Base-by-base conservation (phyloP, 2,888 invertebrate species). In the Lasioglossum marginatum region DNA sequence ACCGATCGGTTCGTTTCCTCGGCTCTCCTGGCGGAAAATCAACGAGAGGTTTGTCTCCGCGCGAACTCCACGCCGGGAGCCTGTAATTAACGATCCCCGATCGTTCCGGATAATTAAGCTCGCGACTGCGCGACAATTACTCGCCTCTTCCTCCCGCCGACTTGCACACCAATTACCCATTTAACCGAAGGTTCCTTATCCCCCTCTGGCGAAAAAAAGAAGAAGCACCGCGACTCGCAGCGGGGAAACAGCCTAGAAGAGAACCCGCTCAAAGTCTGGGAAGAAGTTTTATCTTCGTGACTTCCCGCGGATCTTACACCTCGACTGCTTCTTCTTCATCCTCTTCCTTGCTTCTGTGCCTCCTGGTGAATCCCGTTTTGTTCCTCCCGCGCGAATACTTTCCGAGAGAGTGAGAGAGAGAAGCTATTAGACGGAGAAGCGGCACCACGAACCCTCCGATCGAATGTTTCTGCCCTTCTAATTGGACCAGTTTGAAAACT, bases 51-150 rank as follows among this genome's bases (percentile, higher is more conserved):
- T 45, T 27, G 60, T 60, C 60, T 60, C 60, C 60, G 60, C 48
- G 27, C 43, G 31, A 45, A 31, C 19, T 31, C 19, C 12, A 48
- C 84, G 82, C 70, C 77, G 83, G 84, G 81, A 76, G 79, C 37
- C 81, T 37, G 84, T 84, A 87, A 87, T 87, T 85, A 87, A 87
- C 87, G 87, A 77, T 82, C 77, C 84, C 16, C 66, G 82, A 80
- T 87, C 87, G 82, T 87, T 87, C 79, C 84, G 72, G 82, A 84
- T 82, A 87, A 87, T 87, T 87, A 87, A 84, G 68, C 82, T 19
- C 79, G 31, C 81, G 79, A 76, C 70, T 86, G 48, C 74, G 52
- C 71, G 81, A 84, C 84, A 82, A 84, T 84, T 84, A 84, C 73
- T 84, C 48, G 57, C 52, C 63, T 6, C 66, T 57, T 14, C 27